Base-by-base conservation (phyloP, 2,888 invertebrate genomes). In the Laothoe populi region DNA sequence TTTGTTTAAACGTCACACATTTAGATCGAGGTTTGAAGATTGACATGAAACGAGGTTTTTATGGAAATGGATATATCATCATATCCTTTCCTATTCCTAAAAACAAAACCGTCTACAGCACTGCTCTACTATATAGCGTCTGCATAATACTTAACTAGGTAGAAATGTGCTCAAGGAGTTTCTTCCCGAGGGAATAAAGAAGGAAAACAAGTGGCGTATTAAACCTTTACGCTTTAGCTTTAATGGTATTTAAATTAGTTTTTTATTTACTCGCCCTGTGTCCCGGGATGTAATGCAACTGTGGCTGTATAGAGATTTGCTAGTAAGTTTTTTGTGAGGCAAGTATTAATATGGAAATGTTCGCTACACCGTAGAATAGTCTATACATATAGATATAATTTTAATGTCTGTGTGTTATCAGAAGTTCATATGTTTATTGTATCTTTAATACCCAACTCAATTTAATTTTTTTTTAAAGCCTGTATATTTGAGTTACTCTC, bases 181-280 rank as follows among this genome's bases (percentile, higher is more conserved):
- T 16, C 16, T 3, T n/a, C n/a, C n/a, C n/a, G 42, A 16, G 7
- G 16, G 16, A 19, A 7, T 16, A 5, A 5, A 44, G 8, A 16
- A 19, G 42, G 42, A 44, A 44, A 16, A 44, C 45, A 4, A 44
- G 19, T 62, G 44, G 58, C 44, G 64, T 83, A 82, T 82, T 84
- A 84, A 88, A 83, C 86, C 83, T 83, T 90, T 85, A 44, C 5
- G 16, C 7, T 16, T 44, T 86, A 87, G 84, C 83, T 89, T 88
- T 90, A 90, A 92, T 91, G 90, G 88, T 85, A 91, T 92, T 90
- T 91, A 90, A 90, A 92, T 92, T 88, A 88, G 88, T 75, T 90
- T 90, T 88, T 90, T 91, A 91, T 90, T 90, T 90, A 87, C 85
- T 78, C 77, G 69, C 71, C 69, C 58, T 5, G 42, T 45, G 45